Evolutionary conservation across 53 echinoderm and acorn worm species (phyloP).

Genomic region (Echinometra lucunter): DNA sequence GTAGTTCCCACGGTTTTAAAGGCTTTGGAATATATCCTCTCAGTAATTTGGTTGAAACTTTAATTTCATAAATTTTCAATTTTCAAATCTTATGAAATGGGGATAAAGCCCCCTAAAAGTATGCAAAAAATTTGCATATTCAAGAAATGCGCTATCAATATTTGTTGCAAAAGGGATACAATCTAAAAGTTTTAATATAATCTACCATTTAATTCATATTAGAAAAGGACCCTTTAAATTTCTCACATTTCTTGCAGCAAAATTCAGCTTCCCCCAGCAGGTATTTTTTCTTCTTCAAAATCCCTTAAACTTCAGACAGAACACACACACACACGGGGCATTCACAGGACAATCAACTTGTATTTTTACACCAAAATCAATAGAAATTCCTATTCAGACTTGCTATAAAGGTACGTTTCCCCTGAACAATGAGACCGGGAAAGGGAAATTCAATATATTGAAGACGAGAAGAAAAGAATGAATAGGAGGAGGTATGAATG

Average conservation of each 20-base stretch:
- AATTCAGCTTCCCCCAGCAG: not conserved
- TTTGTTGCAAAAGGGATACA: not conserved
- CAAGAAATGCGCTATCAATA: not conserved
- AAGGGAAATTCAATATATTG: not conserved
- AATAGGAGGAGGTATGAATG: not conserved
- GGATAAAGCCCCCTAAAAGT: not conserved
- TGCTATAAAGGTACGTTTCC: slow-evolving; percentile 23
- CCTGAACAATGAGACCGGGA: not conserved
- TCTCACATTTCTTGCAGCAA: not conserved
- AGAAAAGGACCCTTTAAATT: not conserved
- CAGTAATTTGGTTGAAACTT: not conserved
- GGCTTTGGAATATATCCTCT: not conserved
- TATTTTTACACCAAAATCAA: slow-evolving; percentile 1
- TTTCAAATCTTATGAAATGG: not conserved
- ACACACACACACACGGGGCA: not conserved
- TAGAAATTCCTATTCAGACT: not conserved
- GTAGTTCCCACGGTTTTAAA: not conserved
- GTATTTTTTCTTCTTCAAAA: not conserved
- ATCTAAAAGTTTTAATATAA: not conserved
- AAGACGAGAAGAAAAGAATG: not conserved
- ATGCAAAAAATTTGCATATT: not conserved
- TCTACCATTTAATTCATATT: not conserved
- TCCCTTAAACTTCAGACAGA: not conserved
- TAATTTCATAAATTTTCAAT: not conserved
- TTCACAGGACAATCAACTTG: not conserved